phyloP scores from a whole-genome alignment of 2,888 invertebrate species.

The Ophion slaviceki region DNA sequence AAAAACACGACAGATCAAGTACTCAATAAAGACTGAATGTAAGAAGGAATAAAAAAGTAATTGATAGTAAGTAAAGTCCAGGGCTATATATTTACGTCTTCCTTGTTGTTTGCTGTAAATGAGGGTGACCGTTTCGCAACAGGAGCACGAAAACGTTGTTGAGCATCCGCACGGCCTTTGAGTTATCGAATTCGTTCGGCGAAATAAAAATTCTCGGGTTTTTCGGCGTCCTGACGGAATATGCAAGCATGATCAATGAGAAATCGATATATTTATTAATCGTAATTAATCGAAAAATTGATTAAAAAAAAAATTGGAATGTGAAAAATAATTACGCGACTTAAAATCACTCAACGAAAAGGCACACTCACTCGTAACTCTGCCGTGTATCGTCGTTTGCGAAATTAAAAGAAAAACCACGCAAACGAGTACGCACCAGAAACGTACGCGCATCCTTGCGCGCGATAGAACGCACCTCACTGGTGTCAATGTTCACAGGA shows the following conservation, averaged over 20 bases:
- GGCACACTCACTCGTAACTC: slow-evolving; percentile 23
- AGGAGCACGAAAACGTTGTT: slow-evolving; percentile 72
- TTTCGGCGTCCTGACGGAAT: slow-evolving; percentile 22
- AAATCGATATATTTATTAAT: neutral
- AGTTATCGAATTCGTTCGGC: slow-evolving; percentile 68
- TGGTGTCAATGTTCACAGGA: slow-evolving; percentile 23
- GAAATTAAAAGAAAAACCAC: slow-evolving; percentile 5
- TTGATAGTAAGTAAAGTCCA: neutral
- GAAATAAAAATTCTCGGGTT: slow-evolving; percentile 67
- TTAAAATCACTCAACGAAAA: no score
- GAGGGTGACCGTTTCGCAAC: slow-evolving; percentile 77
- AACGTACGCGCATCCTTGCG: slow-evolving; percentile 35
- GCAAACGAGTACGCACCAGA: slow-evolving; percentile 24
- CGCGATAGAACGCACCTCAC: neutral
- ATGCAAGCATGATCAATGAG: neutral
- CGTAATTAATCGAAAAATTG: neutral
- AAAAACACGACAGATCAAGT: neutral
- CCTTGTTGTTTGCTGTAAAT: slow-evolving; percentile 70
- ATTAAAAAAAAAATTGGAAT: neutral
- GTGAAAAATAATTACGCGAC: neutral
- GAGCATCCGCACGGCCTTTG: slow-evolving; percentile 74
- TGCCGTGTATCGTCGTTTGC: neutral
- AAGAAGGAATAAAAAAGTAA: neutral
- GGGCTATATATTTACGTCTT: slow-evolving; percentile 70
- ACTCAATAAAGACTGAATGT: neutral